Base-by-base conservation (phyloP, 2,888 invertebrate genomes). In the Zaprionus obscuricornis region DNA sequence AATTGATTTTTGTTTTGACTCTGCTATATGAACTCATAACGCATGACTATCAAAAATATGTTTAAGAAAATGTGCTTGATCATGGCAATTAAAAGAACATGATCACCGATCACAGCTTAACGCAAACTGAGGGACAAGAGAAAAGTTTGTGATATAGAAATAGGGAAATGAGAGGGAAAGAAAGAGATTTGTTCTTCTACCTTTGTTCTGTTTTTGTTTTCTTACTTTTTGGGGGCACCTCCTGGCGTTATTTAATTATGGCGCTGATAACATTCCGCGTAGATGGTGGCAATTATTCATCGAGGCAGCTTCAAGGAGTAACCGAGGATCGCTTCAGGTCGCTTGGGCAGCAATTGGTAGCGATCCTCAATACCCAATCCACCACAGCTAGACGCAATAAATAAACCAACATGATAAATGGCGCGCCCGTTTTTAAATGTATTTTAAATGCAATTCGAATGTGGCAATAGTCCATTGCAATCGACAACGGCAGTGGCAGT, bases 161-260 rank as follows among this genome's bases (percentile, higher is more conserved):
- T 3, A 27, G 13, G 26, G 11, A 33, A 20, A 5, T 13, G 17
- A 1, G 40, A 17, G 11, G n/a, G 8, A 13, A 8, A 31, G 13
- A 22, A 11, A 13, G 11, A 11, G 31, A 24, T 45, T 31, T 22
- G 31, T 13, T 1, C 16, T 13, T 43, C 18, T 31, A 50, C 14
- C 40, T 24, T 29, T 66, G 49, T 31, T n/a, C n/a, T 29, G 33
- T 17, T 29, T 27, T 24, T 13, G 7, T 1, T 39, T 3, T 26
- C 11, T 24, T 27, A 37, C 13, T 18, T 33, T 34, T 24, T 11
- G 17, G 39, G 10, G 51, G 40, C 43, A 56, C 88, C 89, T 89
- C 88, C 89, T 79, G 88, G 89, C 86, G 89, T 83, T 89, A 89
- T 89, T 89, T 89, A 89, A 89, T 89, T 89, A 89, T 87, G 86